Conservation (phyloP, 2,888 invertebrate species). For the Drosophila cognata region DNA sequence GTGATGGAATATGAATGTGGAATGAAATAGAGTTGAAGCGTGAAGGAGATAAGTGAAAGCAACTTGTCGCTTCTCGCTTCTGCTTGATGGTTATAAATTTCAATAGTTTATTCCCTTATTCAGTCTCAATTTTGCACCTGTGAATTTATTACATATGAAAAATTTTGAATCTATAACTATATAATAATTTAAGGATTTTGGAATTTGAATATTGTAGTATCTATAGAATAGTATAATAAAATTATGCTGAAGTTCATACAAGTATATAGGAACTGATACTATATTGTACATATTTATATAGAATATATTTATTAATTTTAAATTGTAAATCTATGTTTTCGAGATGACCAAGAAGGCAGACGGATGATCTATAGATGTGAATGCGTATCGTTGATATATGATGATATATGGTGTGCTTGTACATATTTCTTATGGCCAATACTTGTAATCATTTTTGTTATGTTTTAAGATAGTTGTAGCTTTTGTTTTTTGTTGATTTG, state of each 20-base stretch:
- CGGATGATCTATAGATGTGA: slow-evolving; percentile 24
- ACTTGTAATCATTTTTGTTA: slow-evolving; percentile 18
- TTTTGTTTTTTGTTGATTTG: slow-evolving; percentile 37
- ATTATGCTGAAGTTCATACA: slow-evolving; percentile 1
- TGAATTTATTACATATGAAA: neutral
- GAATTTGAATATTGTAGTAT: neutral
- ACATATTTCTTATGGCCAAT: slow-evolving; percentile 37
- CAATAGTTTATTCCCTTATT: neutral
- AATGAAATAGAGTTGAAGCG: neutral
- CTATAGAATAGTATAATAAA: neutral
- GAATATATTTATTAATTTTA: neutral
- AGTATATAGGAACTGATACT: slow-evolving; percentile 1
- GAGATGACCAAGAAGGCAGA: neutral
- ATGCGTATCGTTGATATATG: slow-evolving; percentile 11
- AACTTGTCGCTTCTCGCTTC: slow-evolving; percentile 4
- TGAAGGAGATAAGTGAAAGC: slow-evolving; percentile 1
- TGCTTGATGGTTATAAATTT: neutral
- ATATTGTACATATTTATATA: neutral
- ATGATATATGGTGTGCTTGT: slow-evolving; percentile 22
- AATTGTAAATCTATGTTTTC: neutral
- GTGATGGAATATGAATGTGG: slow-evolving; percentile 23
- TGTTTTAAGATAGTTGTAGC: slow-evolving; percentile 22
- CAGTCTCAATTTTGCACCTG: neutral
- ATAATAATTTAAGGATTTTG: neutral
- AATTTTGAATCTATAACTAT: neutral